Evolutionary conservation across 2,113 vertebrate genomes (phyloP), one percentile per base, ranked within the genome.

Genomic region (Rallus limicola): DNA sequence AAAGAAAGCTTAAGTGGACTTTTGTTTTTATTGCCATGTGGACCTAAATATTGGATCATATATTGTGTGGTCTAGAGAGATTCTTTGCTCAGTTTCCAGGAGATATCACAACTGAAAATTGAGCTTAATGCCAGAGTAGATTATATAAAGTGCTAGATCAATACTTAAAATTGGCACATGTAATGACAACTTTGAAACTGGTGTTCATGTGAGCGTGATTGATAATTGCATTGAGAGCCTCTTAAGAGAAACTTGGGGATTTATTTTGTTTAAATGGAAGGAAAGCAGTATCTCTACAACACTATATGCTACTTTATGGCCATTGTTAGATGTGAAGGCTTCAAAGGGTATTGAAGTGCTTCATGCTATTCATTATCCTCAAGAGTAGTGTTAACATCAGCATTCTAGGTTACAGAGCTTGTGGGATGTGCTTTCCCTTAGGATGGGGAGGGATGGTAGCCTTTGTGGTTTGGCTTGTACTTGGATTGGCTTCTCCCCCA

Each of bases 101-200:
- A 83, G 29, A 23, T 63, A 36, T 82, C 28, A 5, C 19, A 56
- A 62, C 42, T 70, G 76, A 88, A 68, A 82, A 82, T 34, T 29
- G 80, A 74, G 40, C 50, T 83, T 85, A 74, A 69, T 85, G 70
- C 67, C 70, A 40, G 64, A 56, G 69, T 26, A 63, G 72, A 23
- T 53, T 67, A 31, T 34, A 38, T 48, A 62, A 89, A 87, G 59
- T 46, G 46, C 70, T 92, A 70, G 68, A 84, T 93, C 90, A 69
- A 55, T 87, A 74, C 55, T 62, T 56, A 74, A 74, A 82, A 92
- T 12, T 31, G 25, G 50, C 52, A 53, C 13, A 1, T 29, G 28
- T 62, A 76, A 88, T 81, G 80, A 60, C 80, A 87, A 70, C 40
- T 95, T 88, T 72, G 77, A 74, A 94, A 88, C 28, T 55, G 62